Conservation (phyloP, 2,797 vertebrate species). For the Muraenolepis orangiensis region DNA sequence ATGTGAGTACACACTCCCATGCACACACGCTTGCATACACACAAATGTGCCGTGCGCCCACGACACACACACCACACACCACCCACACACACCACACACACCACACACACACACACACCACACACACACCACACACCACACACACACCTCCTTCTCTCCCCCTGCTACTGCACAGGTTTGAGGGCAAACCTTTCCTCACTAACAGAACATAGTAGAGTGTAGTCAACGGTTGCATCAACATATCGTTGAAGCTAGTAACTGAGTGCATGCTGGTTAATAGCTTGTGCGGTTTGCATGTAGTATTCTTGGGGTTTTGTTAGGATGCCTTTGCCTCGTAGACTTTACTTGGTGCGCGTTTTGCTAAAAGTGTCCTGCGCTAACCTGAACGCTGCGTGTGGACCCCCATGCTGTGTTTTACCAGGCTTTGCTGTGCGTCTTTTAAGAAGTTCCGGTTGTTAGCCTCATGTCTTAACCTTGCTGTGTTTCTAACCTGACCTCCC, state of each 20-base stretch:
- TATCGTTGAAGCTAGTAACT: constrained; percentile 27
- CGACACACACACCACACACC: background rate
- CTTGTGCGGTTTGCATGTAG: constrained; percentile 30
- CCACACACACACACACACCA: constrained; percentile 12
- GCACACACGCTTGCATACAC: constrained; percentile 5
- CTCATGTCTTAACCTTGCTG: constrained; percentile 53
- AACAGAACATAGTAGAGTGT: constrained; percentile 36
- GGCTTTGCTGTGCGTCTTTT: constrained; percentile 60
- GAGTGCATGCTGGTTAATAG: constrained; percentile 45
- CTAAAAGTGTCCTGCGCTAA: constrained; percentile 32
- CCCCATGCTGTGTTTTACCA: constrained; percentile 39
- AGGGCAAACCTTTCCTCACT: constrained; percentile 31
- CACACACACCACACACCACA: background rate
- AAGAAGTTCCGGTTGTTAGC: constrained; percentile 59
- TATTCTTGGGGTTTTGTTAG: constrained; percentile 47
- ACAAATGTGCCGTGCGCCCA: constrained; percentile 18
- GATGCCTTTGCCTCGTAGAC: constrained; percentile 53
- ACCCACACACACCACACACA: background rate
- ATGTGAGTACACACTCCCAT: constrained; percentile 81
- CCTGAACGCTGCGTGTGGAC: constrained; percentile 40
- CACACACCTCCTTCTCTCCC: background rate
- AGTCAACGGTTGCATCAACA: constrained; percentile 34
- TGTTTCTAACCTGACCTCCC: constrained; percentile 54
- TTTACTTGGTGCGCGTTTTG: constrained; percentile 44
- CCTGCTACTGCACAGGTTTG: too few relatives aligned